Evolutionary conservation across 2,888 invertebrate genomes (phyloP), one percentile per base, ranked within the genome.

Genomic region (Subacronicta megacephala): DNA sequence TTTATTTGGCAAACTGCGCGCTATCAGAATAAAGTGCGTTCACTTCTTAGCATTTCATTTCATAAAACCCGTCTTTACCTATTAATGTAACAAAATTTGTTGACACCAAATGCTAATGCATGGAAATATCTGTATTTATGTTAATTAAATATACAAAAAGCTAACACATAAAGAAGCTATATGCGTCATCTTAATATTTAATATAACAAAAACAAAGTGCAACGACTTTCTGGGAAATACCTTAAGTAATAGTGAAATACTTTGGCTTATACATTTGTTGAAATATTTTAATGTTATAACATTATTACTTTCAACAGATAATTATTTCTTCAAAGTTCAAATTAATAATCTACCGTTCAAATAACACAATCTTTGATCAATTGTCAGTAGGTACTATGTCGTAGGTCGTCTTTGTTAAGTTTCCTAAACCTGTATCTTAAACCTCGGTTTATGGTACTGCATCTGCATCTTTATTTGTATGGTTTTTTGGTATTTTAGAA

Each of bases 171-270:
- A n/a, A n/a, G n/a, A n/a, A n/a, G 6, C n/a, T 7, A 31, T 31
- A 54, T 26, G 26, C 26, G 10, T 26, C 26, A 38, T 31, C n/a
- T n/a, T 6, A 5, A n/a, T 6, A n/a, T n/a, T 31, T n/a, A n/a
- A 0, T 31, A 31, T 20, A 26, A 26, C 26, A 26, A 10, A 26
- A 26, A 3, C n/a, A n/a, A 31, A 31, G 17, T 26, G 26, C 10
- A 26, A 26, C 10, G 26, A 3, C 15, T 31, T 68, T 43, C 18
- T 49, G 55, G 46, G 20, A 68, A 55, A 36, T 26, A 26, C 26
- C 9, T 10, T 9, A 26, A 2, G 10, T 26, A 20, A 3, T 10
- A 10, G 10, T 26, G 0, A 26, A 10, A 10, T 29, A 68, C 35
- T 16, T 62, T 42, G 0, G 15, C 20, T 17, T 15, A 16, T 40